Evolutionary conservation across 2,888 invertebrate genomes (phyloP), one percentile per base, ranked within the genome.

Genomic region (Drepanosiphum platanoidis): DNA sequence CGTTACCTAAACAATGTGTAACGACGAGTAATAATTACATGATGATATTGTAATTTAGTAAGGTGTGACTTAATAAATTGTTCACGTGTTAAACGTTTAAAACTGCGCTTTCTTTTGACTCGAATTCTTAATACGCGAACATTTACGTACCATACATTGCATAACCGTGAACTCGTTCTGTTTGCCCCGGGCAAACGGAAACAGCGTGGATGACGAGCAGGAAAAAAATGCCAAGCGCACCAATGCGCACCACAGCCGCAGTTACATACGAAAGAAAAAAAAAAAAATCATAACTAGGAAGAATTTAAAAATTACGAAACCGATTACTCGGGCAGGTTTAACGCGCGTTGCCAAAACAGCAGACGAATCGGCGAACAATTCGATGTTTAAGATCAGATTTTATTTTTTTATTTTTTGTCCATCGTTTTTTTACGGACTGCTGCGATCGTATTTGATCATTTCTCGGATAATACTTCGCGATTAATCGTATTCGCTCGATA

Each of bases 181-280:
- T 70, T 70, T 18, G 71, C 71, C 22, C 22, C 61, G 30, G 61
- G 81, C 71, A 13, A 58, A 81, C 81, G 81, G 81, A 81, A 81
- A 81, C 58, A 30, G 0, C 46, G 68, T 32, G 42, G 46, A 46
- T 11, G 36, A 13, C 52, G 70, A 34, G 36, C 18, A 68, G 46
- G 39, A 80, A 81, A 80, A 81, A 81, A 71, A 81, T 52, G 70
- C 27, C 36, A 58, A 70, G 39, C 36, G 71, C 22, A 39, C 22
- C 1, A 13, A 13, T 42, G 11, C 13, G 42, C 11, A 13, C 22
- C 22, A 18, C 3, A 3, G 15, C 15, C 52, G 7, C 7, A 4
- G 8, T 52, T 52, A 52, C 52, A 52, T 22, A 52, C 22, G n/a
- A n/a, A n/a, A n/a, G n/a, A n/a, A n/a, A n/a, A n/a, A n/a, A n/a